Evolutionary conservation across 2,113 vertebrate species (phyloP), one percentile per base, ranked within the genome.

Genomic region (Odocoileus virginianus): DNA sequence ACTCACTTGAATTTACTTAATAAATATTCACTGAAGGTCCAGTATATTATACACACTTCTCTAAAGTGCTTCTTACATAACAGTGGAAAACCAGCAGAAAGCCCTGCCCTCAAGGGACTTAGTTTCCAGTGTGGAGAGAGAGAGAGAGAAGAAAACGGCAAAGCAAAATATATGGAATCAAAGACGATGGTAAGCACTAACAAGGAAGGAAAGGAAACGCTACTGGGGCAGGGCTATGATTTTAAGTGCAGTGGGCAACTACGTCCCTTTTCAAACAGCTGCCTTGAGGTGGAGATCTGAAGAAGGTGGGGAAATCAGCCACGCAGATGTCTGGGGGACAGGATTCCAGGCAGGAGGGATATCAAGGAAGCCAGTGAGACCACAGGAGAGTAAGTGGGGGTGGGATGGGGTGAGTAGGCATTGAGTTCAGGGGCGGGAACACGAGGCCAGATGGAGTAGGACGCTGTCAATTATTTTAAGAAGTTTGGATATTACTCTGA

Each of bases 331-430:
- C 14, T 61, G 45, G 21, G 6, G 23, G 40, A 61, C 2, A 50
- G 36, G 94, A 27, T 71, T 43, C 7, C 43, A 71, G 78, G 13
- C 3, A 54, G 21, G 14, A 11, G 25, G 17, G 67, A 47, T 2
- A 81, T 1, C 16, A 88, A 45, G 64, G 6, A 47, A 5, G 30
- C 28, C 33, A 71, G 0, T 55, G 43, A 13, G 16, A 5, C 5
- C 19, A 14, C 11, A 54, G 25, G 27, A 95, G 54, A 89, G 28
- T 10, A 50, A 52, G 17, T 1, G 21, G 33, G 23, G 11, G 6
- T 23, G 15, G 33, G 16, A 4, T 11, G 1, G 3, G 16, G 23
- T 28, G 13, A 2, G 19, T 3, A 7, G 3, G 25, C 16, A 47
- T 36, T 13, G 28, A 40, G 45, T 19, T 83, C 27, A 90, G 57